Conservation (phyloP, 2,113 vertebrate species). For the Sphaerodactylus townsendi region DNA sequence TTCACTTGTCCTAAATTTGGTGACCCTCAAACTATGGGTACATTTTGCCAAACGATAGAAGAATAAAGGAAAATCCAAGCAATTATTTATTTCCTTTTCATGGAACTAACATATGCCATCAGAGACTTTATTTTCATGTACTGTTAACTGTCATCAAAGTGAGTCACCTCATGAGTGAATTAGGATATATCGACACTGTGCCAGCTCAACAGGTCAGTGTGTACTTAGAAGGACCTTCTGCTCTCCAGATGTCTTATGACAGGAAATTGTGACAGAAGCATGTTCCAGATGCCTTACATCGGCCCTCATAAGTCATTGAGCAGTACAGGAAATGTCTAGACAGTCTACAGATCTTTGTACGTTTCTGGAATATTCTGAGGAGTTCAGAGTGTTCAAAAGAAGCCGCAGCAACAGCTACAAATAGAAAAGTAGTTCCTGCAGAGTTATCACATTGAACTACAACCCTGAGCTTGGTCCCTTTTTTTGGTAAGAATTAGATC, state of each 20-base stretch:
- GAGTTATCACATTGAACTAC: neutral
- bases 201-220: constrained; percentile 71
- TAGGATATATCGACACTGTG: constrained; percentile 51
- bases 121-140: constrained; percentile 21
- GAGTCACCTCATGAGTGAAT: constrained; percentile 37
- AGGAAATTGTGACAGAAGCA: constrained; percentile 73
- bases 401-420: neutral
- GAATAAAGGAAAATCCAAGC: neutral
- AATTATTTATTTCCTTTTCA: neutral
- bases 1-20: no score
- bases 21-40: neutral
- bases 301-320: constrained; percentile 66
- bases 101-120: neutral
- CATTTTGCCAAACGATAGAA: neutral
- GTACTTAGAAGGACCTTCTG: constrained; percentile 63
- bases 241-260: constrained; percentile 68
- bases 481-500: neutral
- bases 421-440: constrained; percentile 13
- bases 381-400: constrained; percentile 30
- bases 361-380: constrained; percentile 35
- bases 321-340: constrained; percentile 75
- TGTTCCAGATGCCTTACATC: constrained; percentile 75
- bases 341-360: constrained; percentile 72
- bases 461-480: neutral
- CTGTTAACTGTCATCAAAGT: constrained; percentile 17